Base-by-base conservation (phyloP, 2,113 vertebrate species). In the Malurus cyaneus region DNA sequence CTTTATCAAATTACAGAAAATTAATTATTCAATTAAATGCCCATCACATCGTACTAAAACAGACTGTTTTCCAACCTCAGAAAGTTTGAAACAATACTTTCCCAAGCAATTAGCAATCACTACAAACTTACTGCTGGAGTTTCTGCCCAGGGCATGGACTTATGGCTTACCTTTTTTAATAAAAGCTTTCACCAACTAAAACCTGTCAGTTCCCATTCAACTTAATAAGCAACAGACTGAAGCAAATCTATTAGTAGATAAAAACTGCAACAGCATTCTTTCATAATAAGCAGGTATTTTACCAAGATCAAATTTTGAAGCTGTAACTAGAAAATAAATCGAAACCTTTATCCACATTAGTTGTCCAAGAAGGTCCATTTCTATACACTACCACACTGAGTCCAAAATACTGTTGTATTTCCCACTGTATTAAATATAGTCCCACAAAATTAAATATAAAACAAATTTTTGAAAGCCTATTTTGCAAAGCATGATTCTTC, bases 1-100 rank as follows among this genome's bases (percentile, higher is more conserved):
- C 54, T 87, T 80, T 15, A 92, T 84, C 65, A 81, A 93, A 76
- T 91, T 60, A 95, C 21, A 79, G 20, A 69, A 82, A 88, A 91
- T 18, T 2, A 93, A 91, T 85, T 89, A 87, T 71, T 89, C 83
- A 23, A 77, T 93, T 91, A 94, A 91, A 82, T 69, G n/a, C 9
- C 66, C 80, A 73, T 57, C 59, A 77, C 9, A 6, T 78, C 60
- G 77, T 47, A 60, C 19, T 73, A 57, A 57, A 77, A 3, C 31
- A 56, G 70, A 90, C 23, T 80, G 34, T 65, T 50, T 86, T 69
- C 41, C 49, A 80, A 56, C 31, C n/a, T 80, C 82, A 88, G 54
- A 82, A 4, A 86, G 41, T 1, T 72, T 61, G 44, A 94, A 94
- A 89, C 23, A 41, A 3, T 50, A 39, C 72, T 76, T 72, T 76